Evolutionary conservation across 2,888 invertebrate genomes (phyloP).

Genomic region (Achlya flavicornis): DNA sequence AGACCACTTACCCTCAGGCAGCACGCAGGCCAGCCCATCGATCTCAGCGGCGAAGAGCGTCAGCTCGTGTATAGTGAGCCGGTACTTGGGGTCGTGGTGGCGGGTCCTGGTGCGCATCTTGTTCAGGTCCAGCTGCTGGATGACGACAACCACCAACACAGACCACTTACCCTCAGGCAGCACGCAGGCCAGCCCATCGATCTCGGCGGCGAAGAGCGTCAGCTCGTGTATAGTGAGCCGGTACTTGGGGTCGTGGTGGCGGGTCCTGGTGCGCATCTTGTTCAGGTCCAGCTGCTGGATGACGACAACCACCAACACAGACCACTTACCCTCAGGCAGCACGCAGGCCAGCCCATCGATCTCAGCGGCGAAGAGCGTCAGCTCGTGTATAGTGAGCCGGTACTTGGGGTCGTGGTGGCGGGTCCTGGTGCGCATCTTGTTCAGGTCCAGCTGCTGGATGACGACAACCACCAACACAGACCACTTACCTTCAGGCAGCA

Average conservation of each 20-base stretch:
- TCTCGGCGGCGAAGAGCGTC: slow-evolving; percentile 93
- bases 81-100: slow-evolving; percentile 89
- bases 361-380: slow-evolving; percentile 94
- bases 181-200: slow-evolving; percentile 93
- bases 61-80: slow-evolving; percentile 94
- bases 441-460: slow-evolving; percentile 92
- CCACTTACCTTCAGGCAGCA: slow-evolving; percentile 91
- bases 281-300: slow-evolving; percentile 94
- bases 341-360: slow-evolving; percentile 94
- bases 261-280: slow-evolving; percentile 94
- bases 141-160: too few relatives aligned
- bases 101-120: slow-evolving; percentile 95
- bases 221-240: too few relatives aligned
- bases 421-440: slow-evolving; percentile 95
- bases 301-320: too few relatives aligned
- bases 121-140: slow-evolving; percentile 93
- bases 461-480: too few relatives aligned
- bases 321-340: slow-evolving; percentile 90
- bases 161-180: slow-evolving; percentile 91
- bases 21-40: slow-evolving; percentile 92
- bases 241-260: slow-evolving; percentile 88
- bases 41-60: slow-evolving; percentile 95
- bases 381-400: too few relatives aligned
- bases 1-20: slow-evolving; percentile 91
- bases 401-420: slow-evolving; percentile 88